Evolutionary conservation across 2,888 invertebrate genomes (phyloP), one percentile per base, ranked within the genome.

Genomic region (Ryuthela nishihirai): DNA sequence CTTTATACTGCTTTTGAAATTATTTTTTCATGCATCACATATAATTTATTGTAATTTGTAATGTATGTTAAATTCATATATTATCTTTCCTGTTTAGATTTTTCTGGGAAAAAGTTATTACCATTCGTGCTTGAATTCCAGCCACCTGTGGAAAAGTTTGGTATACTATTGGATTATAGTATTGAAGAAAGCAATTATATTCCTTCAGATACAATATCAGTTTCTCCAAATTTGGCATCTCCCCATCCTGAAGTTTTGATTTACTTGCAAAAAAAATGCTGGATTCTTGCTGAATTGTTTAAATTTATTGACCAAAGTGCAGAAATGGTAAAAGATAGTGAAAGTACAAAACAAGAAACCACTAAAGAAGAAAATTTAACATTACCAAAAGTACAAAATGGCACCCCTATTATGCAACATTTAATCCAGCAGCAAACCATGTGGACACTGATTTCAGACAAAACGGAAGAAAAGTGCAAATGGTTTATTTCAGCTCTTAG

Each of bases 401-500:
- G n/a, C n/a, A n/a, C n/a, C n/a, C n/a, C n/a, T n/a, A n/a, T n/a
- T n/a, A n/a, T n/a, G n/a, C n/a, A n/a, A n/a, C n/a, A n/a, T n/a
- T n/a, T n/a, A n/a, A n/a, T n/a, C n/a, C n/a, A n/a, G n/a, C n/a
- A n/a, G n/a, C n/a, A n/a, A n/a, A n/a, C n/a, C n/a, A n/a, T n/a
- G n/a, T n/a, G n/a, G n/a, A n/a, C n/a, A n/a, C n/a, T n/a, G n/a
- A n/a, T n/a, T n/a, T n/a, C n/a, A n/a, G n/a, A n/a, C n/a, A n/a
- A n/a, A n/a, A n/a, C n/a, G 1, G 25, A 38, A n/a, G 38, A 36
- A 12, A 23, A 35, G 20, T 29, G 36, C 18, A 41, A 34, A 0
- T 59, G 59, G 59, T 53, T 59, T 29, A 41, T 41, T 23, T 48
- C 48, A 26, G 59, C 59, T 3, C 29, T 59, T 3, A 53, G 59